Evolutionary conservation across 1,140 invertebrate species (phyloP).

Genomic region (Andrena cerasifolii): DNA sequence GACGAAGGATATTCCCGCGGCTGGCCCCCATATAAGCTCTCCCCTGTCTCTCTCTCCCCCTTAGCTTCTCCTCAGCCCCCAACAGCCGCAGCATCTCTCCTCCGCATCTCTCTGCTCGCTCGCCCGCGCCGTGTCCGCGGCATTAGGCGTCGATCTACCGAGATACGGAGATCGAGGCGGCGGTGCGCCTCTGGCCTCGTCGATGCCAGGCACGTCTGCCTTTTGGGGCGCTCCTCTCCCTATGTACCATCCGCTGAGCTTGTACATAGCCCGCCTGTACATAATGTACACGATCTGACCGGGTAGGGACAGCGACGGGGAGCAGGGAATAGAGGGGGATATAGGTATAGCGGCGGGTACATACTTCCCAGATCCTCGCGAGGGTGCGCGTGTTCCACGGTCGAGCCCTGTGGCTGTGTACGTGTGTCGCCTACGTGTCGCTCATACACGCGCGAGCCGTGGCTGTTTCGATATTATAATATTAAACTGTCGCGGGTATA

Average conservation of each 20-base stretch:
- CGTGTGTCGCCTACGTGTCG: background rate
- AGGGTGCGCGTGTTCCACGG: background rate
- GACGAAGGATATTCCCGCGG: conserved; percentile 69
- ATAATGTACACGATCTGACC: conserved; percentile 39
- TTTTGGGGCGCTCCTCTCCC: conserved; percentile 74
- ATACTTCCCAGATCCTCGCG: conserved; percentile 22
- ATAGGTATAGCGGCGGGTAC: conserved; percentile 11
- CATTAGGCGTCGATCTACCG: conserved; percentile 73
- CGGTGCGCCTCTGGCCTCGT: conserved; percentile 72
- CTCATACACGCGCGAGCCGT: conserved; percentile 17
- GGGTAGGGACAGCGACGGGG: background rate
- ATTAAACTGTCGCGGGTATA: no score
- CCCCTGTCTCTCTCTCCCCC: conserved; percentile 42
- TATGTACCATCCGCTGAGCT: background rate
- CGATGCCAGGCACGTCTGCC: conserved; percentile 81
- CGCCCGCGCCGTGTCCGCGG: conserved; percentile 65
- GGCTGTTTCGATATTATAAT: no score
- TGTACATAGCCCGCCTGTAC: conserved; percentile 32
- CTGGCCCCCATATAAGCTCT: conserved; percentile 66
- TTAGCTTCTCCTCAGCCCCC: conserved; percentile 41
- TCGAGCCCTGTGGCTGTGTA: background rate
- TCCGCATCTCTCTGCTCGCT: conserved; percentile 30
- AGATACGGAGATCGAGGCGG: conserved; percentile 68
- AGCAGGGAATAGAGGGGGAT: no score
- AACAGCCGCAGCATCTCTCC: conserved; percentile 17